Evolutionary conservation across 2,888 invertebrate genomes (phyloP).

Genomic region (Caenorhabditis afra): DNA sequence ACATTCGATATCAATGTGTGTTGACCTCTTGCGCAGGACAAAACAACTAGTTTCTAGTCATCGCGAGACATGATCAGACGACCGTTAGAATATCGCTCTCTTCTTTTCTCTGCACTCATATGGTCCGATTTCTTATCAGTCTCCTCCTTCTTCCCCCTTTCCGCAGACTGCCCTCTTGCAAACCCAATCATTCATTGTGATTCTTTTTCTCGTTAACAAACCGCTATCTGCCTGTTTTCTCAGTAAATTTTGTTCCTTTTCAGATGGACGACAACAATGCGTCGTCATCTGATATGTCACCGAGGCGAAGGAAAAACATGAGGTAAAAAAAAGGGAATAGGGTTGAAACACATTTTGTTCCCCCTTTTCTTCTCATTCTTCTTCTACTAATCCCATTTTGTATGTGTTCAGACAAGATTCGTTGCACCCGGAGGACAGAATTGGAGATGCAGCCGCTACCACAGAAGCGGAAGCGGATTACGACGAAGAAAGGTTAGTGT

Average conservation of each 20-base stretch:
- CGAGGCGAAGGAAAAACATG: conserved; percentile 13
- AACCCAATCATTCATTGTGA: conserved; percentile 18
- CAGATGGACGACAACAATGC: conserved; percentile 47
- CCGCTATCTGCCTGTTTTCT: no score
- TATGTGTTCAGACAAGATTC: conserved; percentile 1
- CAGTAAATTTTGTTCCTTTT: conserved; percentile 9
- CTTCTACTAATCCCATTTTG: no score
- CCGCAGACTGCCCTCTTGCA: conserved; percentile 30
- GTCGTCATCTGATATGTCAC: conserved; percentile 23
- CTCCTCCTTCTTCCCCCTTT: not conserved
- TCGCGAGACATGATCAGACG: not conserved
- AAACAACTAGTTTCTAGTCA: conserved; percentile 12
- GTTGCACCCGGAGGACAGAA: conserved; percentile 46
- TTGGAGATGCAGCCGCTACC: conserved; percentile 62
- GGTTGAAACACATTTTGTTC: not conserved
- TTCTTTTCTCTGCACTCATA: conserved; percentile 20
- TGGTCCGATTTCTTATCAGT: conserved; percentile 55
- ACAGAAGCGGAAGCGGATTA: conserved; percentile 65
- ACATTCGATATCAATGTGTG: no score
- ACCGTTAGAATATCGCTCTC: not conserved
- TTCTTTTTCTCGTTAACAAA: conserved; percentile 4
- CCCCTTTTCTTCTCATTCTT: no score
- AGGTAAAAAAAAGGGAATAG: not conserved
- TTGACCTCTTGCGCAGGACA: no score
- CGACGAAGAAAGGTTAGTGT: conserved; percentile 50